A percentile compares a stretch with the other conserved stretches of the same genome.
Evolutionary conservation across 2,113 vertebrate genomes (phyloP).

Genomic region (Callocephalon fimbriatum): DNA sequence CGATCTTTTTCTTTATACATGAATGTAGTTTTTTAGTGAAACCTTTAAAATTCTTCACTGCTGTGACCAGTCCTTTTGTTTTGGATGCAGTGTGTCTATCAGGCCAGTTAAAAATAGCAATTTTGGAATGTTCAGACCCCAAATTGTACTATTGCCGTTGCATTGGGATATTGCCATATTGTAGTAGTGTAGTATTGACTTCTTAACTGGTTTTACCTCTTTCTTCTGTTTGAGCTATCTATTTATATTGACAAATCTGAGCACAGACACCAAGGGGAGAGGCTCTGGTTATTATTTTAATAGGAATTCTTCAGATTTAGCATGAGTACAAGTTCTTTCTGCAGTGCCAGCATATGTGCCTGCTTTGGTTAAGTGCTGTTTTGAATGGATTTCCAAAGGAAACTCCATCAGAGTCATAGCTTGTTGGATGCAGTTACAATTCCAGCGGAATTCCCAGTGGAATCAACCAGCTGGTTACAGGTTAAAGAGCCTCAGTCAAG

Average conservation of each 20-base stretch:
- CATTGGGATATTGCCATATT: neutral
- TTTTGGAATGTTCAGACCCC: neutral
- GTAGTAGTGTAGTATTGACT: neutral
- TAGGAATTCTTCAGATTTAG: neutral
- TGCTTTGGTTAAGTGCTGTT: neutral
- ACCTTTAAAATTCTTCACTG: neutral
- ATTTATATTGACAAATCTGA: neutral
- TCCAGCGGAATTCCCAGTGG: neutral
- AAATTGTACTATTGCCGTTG: neutral
- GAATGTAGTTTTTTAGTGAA: neutral
- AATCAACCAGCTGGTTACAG: neutral
- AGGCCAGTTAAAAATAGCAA: neutral
- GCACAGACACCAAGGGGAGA: neutral
- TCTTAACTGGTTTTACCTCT: neutral
- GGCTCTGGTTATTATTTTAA: neutral
- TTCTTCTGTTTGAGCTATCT: neutral
- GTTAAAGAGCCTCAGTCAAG: neutral
- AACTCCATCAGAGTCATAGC: neutral
- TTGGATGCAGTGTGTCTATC: neutral
- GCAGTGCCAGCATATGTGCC: neutral
- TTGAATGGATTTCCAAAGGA: neutral
- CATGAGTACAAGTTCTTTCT: neutral
- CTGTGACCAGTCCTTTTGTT: neutral
- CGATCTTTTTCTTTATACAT: neutral
- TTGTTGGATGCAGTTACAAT: neutral